Evolutionary conservation across 1,140 invertebrate species (phyloP), one percentile per base, ranked within the genome.

Genomic region (Drosophila lacteicornis): DNA sequence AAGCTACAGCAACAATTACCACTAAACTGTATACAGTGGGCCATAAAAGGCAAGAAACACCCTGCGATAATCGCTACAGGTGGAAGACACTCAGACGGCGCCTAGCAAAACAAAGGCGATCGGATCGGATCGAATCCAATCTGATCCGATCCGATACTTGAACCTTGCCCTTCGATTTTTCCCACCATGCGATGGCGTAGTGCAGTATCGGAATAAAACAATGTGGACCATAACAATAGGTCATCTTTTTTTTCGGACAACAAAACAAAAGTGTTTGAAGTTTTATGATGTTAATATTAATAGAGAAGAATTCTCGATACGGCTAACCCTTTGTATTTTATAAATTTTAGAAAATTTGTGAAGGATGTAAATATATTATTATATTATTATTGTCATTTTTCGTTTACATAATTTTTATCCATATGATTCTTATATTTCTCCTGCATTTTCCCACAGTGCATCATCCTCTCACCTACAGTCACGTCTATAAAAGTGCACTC

Each of bases 71-170:
- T 67, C 62, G 22, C 30, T 5, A 43, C 2, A 46, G 57, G 43
- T 43, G n/a, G 55, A 66, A 65, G 42, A 66, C 42, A 61, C 68
- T 75, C 42, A 49, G 61, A 75, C 53, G 61, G 74, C 62, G 60
- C 73, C 53, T 47, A 75, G 73, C 49, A 63, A 75, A 75, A 40
- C 74, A 63, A 76, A 75, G 36, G 36, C 47, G n/a, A 62, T 62
- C 59, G 30, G n/a, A 62, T 62, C 59, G 30, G n/a, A 62, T 62
- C 30, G 25, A 25, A 66, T 36, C 46, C 33, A 42, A 76, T 76
- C 55, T 42, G 55, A 77, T 53, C 38, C 8, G 38, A 46, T 42
- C 27, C 50, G 71, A 76, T 76, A 75, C 74, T 76, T 76, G 74
- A 76, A 76, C 71, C 40, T 76, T 56, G 71, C 53, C 36, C 59